These are phyloP conservation scores for Lochmaea capreae DNA, from an alignment of 2,888 invertebrate genomes.

Conservation along the genomic window DNA sequence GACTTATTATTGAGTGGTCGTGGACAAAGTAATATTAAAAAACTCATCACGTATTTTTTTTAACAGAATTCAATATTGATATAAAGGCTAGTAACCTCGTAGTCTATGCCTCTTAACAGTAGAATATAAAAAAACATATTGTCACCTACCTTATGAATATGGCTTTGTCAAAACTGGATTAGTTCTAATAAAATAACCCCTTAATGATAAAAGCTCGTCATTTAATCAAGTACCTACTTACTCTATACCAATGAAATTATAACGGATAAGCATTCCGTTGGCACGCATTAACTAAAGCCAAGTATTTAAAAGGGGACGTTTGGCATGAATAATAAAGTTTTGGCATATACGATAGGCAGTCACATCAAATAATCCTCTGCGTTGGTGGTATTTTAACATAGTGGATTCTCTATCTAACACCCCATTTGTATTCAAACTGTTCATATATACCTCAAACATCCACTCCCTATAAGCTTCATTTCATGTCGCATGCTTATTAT, in stretches of 20 bases:
- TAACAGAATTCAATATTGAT: too few species aligned
- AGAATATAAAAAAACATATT: too few species aligned
- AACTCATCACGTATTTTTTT: too few species aligned
- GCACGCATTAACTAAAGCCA: constrained; percentile 13
- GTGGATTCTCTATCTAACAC: constrained; percentile 25
- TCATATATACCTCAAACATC: constrained; percentile 32
- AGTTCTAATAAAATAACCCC: background rate
- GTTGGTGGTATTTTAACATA: constrained; percentile 28
- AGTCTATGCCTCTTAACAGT: too few species aligned
- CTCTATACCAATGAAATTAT: background rate
- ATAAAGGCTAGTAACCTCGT: too few species aligned
- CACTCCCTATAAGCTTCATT: constrained; percentile 31
- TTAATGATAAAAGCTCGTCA: background rate
- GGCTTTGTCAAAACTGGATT: background rate
- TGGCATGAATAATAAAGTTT: constrained; percentile 16
- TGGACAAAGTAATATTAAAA: too few species aligned
- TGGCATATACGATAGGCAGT: constrained; percentile 12
- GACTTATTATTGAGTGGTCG: too few species aligned
- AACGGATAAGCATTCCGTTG: background rate
- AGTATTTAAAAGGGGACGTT: constrained; percentile 23
- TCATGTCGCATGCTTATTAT: constrained; percentile 34
- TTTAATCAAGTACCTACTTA: background rate
- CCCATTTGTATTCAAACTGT: constrained; percentile 35
- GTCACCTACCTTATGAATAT: background rate
- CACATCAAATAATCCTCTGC: constrained; percentile 6